These are phyloP conservation scores for Therioaphis trifolii DNA, from an alignment of 2,888 invertebrate genomes.

Conservation along the genomic window DNA sequence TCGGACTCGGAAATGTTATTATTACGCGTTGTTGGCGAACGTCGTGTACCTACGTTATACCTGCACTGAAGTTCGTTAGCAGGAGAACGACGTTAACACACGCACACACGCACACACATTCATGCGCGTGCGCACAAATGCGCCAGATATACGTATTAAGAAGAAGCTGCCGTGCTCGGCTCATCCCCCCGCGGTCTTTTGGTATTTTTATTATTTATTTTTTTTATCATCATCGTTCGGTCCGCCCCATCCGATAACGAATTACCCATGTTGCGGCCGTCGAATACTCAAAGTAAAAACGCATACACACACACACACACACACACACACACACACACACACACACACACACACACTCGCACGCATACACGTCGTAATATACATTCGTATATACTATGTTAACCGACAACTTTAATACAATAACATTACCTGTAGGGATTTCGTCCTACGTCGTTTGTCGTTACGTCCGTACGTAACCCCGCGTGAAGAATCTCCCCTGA, in stretches of 20 bases:
- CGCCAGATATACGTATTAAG: background rate
- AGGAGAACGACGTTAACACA: background rate
- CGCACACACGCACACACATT: background rate
- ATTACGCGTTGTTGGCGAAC: conserved; percentile 16
- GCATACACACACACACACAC: too few relatives aligned
- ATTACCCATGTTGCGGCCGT: background rate
- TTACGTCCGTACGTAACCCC: background rate
- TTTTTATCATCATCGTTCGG: background rate
- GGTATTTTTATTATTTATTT: background rate
- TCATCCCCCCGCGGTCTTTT: background rate
- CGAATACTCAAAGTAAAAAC: too few relatives aligned
- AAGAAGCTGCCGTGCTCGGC: conserved; percentile 1
- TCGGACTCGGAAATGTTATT: conserved; percentile 44
- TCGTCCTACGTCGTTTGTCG: background rate
- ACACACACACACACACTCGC: too few relatives aligned
- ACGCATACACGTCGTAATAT: too few relatives aligned
- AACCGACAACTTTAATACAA: too few relatives aligned
- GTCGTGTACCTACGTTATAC: too few relatives aligned
- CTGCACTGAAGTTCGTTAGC: background rate
- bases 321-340: too few relatives aligned
- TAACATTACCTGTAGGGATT: too few relatives aligned
- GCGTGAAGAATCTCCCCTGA: background rate
- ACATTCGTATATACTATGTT: too few relatives aligned
- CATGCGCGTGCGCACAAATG: too few relatives aligned
- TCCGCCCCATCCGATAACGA: conserved; percentile 7